Percentiles rank a stretch among this genome's conserved stretches.
Conservation (phyloP, 2,113 vertebrate genomes). For the Emydura subglobosa region DNA sequence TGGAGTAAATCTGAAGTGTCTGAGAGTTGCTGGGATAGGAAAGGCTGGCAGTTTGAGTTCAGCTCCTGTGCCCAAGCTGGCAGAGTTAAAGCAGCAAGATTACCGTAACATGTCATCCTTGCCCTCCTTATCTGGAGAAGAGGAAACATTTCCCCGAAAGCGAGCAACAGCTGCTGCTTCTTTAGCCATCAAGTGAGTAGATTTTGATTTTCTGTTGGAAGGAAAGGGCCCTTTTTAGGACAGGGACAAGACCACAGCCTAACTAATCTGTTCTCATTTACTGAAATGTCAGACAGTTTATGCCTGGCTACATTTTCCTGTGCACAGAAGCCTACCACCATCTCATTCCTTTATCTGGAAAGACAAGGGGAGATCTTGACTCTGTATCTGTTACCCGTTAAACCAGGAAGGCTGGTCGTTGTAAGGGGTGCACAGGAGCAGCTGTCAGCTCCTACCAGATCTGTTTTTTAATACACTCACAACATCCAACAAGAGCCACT, state of each 20-base stretch:
- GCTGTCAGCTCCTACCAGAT: not conserved
- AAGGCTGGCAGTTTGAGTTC: not conserved
- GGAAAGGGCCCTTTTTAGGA: not conserved
- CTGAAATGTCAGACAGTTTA: not conserved
- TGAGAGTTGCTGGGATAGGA: not conserved
- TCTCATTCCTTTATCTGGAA: not conserved
- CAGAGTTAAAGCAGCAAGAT: not conserved
- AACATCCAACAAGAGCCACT: not conserved
- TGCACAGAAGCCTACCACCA: not conserved
- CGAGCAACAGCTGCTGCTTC: conserved; percentile 76
- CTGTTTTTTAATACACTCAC: not conserved
- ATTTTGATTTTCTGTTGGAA: conserved; percentile 58
- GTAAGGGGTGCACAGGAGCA: not conserved
- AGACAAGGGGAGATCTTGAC: not conserved
- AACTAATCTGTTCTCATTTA: not conserved
- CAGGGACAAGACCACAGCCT: not conserved
- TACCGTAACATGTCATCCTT: conserved; percentile 74
- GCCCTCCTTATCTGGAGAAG: conserved; percentile 42
- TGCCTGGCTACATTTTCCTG: not conserved
- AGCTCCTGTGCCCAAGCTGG: not conserved
- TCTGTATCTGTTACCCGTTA: not conserved
- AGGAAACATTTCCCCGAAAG: conserved; percentile 43
- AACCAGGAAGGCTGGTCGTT: not conserved
- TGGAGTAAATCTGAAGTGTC: not conserved
- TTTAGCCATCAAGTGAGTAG: conserved; percentile 69